Conservation (phyloP, 92 coral and sea anemone species). For the Paramuricea clavata region DNA sequence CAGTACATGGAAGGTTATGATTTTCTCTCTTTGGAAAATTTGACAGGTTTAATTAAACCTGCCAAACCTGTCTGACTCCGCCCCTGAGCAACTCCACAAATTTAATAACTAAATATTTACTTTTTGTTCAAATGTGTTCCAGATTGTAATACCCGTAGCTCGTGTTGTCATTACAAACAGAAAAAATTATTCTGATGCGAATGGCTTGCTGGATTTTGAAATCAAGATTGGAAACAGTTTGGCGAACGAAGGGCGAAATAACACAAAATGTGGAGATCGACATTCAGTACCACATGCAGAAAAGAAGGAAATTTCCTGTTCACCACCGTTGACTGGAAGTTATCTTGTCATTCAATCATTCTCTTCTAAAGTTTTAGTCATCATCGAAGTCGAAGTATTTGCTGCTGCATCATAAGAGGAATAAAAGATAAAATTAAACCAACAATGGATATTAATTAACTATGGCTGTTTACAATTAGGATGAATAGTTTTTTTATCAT, state of each 20-base stretch:
- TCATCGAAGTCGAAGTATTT: not conserved
- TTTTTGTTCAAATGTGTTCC: not conserved
- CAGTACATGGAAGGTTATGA: no score
- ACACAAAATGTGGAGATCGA: not conserved
- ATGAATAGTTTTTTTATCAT: no score
- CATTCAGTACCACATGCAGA: not conserved
- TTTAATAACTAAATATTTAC: no score
- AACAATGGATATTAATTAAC: no score
- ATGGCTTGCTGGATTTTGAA: not conserved
- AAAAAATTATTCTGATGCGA: not conserved
- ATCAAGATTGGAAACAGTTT: not conserved
- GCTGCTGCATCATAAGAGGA: no score
- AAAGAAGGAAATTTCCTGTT: not conserved
- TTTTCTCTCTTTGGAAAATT: no score
- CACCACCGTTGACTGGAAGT: not conserved
- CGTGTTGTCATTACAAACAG: not conserved
- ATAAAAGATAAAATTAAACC: no score
- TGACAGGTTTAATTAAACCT: no score
- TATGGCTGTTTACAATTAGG: no score
- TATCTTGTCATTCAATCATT: not conserved
- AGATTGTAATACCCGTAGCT: not conserved
- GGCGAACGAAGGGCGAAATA: not conserved
- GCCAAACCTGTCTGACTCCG: no score
- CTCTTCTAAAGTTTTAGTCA: not conserved
- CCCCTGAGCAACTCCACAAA: no score